A percentile compares a stretch with the other conserved stretches of the same genome.
Conservation (phyloP, 2,888 invertebrate species). For the Drosophila atripex region DNA sequence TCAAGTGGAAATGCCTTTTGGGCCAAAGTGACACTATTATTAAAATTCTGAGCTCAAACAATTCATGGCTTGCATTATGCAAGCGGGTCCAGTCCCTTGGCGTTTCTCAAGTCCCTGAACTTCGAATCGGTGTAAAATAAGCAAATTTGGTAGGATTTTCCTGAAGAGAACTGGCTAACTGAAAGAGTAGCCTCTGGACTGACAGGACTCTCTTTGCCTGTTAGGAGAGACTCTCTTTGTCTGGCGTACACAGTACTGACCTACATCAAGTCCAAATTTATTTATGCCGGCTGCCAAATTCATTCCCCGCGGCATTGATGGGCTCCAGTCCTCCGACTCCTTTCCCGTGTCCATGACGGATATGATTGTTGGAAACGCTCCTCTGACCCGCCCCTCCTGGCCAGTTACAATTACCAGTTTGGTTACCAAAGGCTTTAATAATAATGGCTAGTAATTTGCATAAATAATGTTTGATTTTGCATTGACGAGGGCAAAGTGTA, state of each 20-base stretch:
- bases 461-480: constrained; percentile 74
- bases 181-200: neutral
- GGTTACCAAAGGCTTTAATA: constrained; percentile 64
- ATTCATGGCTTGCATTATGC: constrained; percentile 40
- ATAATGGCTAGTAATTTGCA: constrained; percentile 77
- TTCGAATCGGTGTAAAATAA: constrained; percentile 8
- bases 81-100: constrained; percentile 25
- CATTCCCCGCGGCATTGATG: constrained; percentile 63
- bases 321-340: constrained; percentile 26
- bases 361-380: constrained; percentile 47
- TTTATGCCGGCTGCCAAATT: constrained; percentile 80
- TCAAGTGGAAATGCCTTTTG: neutral
- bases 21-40: neutral
- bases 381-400: constrained; percentile 3
- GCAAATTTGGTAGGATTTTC: constrained; percentile 44
- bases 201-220: constrained; percentile 4
- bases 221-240: constrained; percentile 9
- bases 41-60: constrained; percentile 2
- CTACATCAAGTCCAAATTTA: constrained; percentile 78
- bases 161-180: constrained; percentile 51
- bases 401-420: constrained; percentile 23
- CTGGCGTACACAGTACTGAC: constrained; percentile 67
- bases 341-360: constrained; percentile 64
- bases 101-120: constrained; percentile 2
- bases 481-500: constrained; percentile 42